A percentile compares a stretch with the other conserved stretches of the same genome.
phyloP scores from a whole-genome alignment of 2,888 invertebrate species.

The Drosophila kanekoi region DNA sequence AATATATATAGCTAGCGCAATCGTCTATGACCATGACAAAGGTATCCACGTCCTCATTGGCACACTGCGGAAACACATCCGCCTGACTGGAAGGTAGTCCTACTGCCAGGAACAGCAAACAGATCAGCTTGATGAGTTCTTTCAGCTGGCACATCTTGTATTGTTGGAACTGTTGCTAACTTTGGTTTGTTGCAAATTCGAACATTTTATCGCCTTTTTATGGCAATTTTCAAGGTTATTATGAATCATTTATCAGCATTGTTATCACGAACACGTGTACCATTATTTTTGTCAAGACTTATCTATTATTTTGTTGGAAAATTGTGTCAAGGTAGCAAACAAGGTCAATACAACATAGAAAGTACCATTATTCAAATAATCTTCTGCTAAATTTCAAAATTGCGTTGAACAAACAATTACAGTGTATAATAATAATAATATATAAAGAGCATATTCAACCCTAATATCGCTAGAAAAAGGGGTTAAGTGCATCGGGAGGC shows the following conservation, averaged over 20 bases:
- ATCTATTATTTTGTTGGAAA: conserved; percentile 12
- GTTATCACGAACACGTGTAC: conserved; percentile 41
- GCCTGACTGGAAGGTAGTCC: conserved; percentile 9
- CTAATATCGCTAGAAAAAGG: too few species aligned
- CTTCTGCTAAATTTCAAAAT: too few species aligned
- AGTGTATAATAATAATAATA: too few species aligned
- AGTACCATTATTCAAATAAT: neutral
- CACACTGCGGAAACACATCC: conserved; percentile 66
- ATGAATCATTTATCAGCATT: conserved; percentile 26
- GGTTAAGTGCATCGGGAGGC: too few species aligned
- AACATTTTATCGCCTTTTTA: conserved; percentile 21
- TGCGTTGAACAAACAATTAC: too few species aligned
- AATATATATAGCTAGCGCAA: conserved; percentile 76
- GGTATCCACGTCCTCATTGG: conserved; percentile 40
- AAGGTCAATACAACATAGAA: neutral
- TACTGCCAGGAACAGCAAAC: conserved; percentile 39
- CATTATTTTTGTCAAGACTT: conserved; percentile 23
- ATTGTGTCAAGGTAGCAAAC: conserved; percentile 48
- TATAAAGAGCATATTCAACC: too few species aligned
- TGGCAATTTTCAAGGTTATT: conserved; percentile 35
- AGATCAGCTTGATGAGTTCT: conserved; percentile 13
- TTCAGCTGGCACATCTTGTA: conserved; percentile 22
- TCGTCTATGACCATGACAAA: conserved; percentile 66
- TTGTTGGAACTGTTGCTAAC: neutral
- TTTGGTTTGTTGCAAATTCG: conserved; percentile 12